Conservation (phyloP, 2,888 invertebrate species). For the Aleiodes leptofemur region DNA sequence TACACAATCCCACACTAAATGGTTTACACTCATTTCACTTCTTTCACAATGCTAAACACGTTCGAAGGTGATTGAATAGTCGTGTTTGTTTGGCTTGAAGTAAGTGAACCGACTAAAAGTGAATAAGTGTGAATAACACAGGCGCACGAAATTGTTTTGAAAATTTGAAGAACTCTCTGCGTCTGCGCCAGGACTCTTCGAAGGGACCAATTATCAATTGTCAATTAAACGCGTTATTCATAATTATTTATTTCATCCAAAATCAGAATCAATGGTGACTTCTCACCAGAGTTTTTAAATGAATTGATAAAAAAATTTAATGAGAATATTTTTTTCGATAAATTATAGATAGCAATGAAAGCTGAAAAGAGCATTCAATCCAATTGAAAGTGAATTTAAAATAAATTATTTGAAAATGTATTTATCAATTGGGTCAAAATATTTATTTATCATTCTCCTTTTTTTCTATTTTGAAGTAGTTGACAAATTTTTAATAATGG, state of each 20-base stretch:
- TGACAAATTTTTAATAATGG: neutral
- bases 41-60: too few relatives aligned
- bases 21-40: too few relatives aligned
- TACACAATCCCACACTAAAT: too few relatives aligned
- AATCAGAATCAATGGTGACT: neutral
- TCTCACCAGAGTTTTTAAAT: conserved; percentile 12
- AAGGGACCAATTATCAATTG: too few relatives aligned
- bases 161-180: too few relatives aligned
- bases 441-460: neutral
- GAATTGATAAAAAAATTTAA: neutral
- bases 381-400: conserved; percentile 24
- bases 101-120: too few relatives aligned
- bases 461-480: neutral
- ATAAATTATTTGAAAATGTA: conserved; percentile 24
- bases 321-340: neutral
- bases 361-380: neutral
- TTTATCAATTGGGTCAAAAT: neutral
- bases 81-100: too few relatives aligned
- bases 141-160: too few relatives aligned
- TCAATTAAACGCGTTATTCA: conserved; percentile 22
- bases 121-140: too few relatives aligned
- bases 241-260: conserved; percentile 25
- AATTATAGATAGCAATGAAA: conserved; percentile 19
- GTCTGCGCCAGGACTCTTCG: too few relatives aligned
- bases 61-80: too few relatives aligned